phyloP scores from a whole-genome alignment of 2,888 invertebrate genomes.

The Slavum lentiscoides region DNA sequence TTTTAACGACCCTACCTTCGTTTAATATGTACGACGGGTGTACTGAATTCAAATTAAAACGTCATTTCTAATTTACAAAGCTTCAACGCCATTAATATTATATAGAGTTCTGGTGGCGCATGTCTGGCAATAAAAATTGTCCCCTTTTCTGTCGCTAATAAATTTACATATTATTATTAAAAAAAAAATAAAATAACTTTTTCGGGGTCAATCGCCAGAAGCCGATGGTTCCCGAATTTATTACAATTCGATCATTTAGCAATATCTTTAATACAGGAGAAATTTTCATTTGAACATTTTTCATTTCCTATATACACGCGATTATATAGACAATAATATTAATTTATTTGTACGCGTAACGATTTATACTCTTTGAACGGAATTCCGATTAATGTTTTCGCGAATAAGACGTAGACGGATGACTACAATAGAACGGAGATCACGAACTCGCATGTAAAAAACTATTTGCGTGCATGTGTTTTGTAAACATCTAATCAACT shows the following conservation, averaged over 20 bases:
- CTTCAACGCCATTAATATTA: constrained; percentile 20
- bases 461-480: constrained; percentile 22
- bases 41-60: constrained; percentile 47
- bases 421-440: not conserved
- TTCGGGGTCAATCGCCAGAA: not conserved
- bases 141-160: constrained; percentile 11
- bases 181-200: too few species aligned
- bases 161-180: constrained; percentile 22
- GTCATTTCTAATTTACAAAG: constrained; percentile 39
- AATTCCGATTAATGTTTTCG: not conserved
- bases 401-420: not conserved
- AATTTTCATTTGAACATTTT: too few species aligned
- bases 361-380: not conserved
- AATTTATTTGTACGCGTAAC: too few species aligned
- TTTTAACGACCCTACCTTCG: constrained; percentile 28
- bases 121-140: constrained; percentile 28
- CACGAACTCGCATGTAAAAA: not conserved
- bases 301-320: too few species aligned
- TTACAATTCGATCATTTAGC: constrained; percentile 11
- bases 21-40: constrained; percentile 28
- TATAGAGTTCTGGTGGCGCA: constrained; percentile 15
- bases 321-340: too few species aligned
- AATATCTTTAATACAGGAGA: too few species aligned
- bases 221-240: not conserved
- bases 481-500: constrained; percentile 33